A percentile compares a stretch with the other conserved stretches of the same genome.
Conservation (phyloP, 2,888 invertebrate species). For the Ceriagrion tenellum region DNA sequence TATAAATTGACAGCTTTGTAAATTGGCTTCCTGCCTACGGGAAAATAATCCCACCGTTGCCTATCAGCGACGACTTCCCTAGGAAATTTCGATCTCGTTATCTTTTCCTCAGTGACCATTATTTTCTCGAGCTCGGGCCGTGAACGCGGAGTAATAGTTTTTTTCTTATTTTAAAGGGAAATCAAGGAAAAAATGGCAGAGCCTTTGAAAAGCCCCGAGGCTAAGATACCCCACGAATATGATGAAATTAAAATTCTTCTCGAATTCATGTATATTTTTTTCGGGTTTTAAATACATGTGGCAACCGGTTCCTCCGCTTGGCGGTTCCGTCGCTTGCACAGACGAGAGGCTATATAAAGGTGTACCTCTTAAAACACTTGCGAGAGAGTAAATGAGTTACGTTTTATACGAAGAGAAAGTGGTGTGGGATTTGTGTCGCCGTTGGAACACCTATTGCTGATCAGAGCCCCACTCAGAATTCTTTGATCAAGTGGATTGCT, state of each 20-base stretch:
- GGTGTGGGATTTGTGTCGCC: neutral
- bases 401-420: neutral
- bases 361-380: neutral
- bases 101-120: neutral
- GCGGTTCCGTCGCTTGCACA: neutral
- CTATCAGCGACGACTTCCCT: too few species aligned
- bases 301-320: neutral
- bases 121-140: neutral
- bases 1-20: neutral
- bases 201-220: neutral
- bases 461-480: neutral
- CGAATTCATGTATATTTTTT: neutral
- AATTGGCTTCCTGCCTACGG: neutral
- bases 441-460: neutral
- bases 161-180: neutral
- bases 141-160: neutral
- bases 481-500: neutral
- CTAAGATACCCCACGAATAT: neutral
- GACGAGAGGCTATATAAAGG: neutral
- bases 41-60: neutral
- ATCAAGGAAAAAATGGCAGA: neutral
- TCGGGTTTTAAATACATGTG: neutral
- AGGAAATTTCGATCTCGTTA: neutral
- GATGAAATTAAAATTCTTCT: neutral
- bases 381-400: neutral